Conservation (phyloP, 2,113 vertebrate species). For the Ivindomyrus marchei region DNA sequence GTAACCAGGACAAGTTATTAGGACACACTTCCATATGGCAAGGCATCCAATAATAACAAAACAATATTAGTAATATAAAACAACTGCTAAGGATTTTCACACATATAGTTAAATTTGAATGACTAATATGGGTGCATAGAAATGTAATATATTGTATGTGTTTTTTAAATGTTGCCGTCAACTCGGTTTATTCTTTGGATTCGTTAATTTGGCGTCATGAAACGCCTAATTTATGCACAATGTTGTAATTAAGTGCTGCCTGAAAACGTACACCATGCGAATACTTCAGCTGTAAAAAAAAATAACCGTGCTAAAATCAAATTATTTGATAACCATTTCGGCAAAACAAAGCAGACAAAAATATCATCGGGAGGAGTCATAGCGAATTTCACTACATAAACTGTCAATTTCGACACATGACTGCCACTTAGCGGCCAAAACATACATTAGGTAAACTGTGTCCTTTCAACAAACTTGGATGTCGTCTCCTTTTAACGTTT, state of each 20-base stretch:
- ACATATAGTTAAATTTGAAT: not conserved
- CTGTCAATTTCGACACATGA: not conserved
- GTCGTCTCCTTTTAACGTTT: not conserved
- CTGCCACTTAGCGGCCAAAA: not conserved
- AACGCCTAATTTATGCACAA: not conserved
- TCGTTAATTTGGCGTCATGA: not conserved
- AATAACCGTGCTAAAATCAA: not conserved
- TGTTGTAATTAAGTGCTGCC: not conserved
- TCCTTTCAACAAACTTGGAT: not conserved
- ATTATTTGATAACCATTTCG: not conserved
- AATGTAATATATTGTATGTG: not conserved
- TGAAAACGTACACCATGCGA: not conserved
- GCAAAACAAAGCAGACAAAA: not conserved
- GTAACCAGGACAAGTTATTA: not conserved
- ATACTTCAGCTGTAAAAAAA: not conserved
- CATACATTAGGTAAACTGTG: not conserved
- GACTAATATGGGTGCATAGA: not conserved
- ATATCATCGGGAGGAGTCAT: not conserved
- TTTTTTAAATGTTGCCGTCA: not conserved
- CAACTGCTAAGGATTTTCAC: not conserved
- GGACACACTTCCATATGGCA: constrained; percentile 2
- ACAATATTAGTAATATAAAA: not conserved
- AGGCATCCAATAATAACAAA: not conserved
- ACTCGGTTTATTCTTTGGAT: not conserved
- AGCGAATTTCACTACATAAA: not conserved